These are phyloP conservation scores for Eupithecia inturbata DNA, from an alignment of 2,888 invertebrate genomes.

Conservation along the genomic window DNA sequence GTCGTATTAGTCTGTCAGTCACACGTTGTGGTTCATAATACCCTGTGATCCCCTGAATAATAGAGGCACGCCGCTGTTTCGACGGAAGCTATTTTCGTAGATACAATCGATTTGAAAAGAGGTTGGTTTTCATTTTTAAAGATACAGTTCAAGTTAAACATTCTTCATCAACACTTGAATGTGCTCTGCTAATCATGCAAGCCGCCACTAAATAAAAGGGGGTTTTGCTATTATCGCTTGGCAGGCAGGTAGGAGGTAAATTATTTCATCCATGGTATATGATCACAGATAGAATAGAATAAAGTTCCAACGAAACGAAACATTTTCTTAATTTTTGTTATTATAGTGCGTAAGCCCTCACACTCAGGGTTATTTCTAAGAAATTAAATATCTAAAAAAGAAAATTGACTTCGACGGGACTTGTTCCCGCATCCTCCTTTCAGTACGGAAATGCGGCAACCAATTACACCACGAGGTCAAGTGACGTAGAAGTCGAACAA, in stretches of 20 bases:
- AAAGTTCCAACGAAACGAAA: neutral
- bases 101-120: constrained; percentile 12
- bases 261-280: neutral
- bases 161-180: neutral
- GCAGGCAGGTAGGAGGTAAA: neutral
- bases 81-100: constrained; percentile 14
- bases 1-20: constrained; percentile 27
- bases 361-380: no score
- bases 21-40: constrained; percentile 25
- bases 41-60: constrained; percentile 28
- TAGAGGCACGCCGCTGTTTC: constrained; percentile 14
- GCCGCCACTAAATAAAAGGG: neutral
- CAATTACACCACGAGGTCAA: no score
- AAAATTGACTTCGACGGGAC: no score
- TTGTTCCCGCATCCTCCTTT: no score
- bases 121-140: neutral
- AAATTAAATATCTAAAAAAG: no score
- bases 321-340: no score
- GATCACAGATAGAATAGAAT: neutral
- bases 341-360: no score
- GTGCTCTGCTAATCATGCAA: neutral
- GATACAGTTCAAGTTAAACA: neutral
- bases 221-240: neutral
- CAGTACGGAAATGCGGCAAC: no score
- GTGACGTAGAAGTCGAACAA: no score